phyloP scores from a whole-genome alignment of 1,140 invertebrate genomes.

The Papilio polyxenes region DNA sequence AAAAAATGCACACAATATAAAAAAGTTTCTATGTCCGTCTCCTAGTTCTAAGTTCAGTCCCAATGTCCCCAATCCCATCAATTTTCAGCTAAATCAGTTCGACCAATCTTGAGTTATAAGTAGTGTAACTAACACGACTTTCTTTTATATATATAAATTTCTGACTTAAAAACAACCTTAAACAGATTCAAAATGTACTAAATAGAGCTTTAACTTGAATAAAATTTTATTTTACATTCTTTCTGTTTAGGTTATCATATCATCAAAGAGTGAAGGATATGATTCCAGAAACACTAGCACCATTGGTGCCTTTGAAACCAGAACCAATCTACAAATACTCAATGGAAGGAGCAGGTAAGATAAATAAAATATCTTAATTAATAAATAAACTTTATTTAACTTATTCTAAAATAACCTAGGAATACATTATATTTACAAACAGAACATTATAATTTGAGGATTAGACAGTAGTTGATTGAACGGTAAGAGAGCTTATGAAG shows the following conservation, averaged over 20 bases:
- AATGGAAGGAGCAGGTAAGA: conserved; percentile 89
- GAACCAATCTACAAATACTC: conserved; percentile 92
- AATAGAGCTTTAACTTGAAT: no score
- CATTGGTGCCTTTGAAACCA: conserved; percentile 89
- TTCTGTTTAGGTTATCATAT: conserved; percentile 90
- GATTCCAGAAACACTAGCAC: conserved; percentile 92
- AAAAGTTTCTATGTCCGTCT: no score
- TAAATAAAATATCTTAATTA: conserved; percentile 49
- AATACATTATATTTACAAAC: conserved; percentile 71
- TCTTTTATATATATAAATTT: no score
- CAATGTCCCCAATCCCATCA: no score
- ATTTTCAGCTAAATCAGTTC: no score
- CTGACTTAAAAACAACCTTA: no score
- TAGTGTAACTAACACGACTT: no score
- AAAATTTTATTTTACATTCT: no score
- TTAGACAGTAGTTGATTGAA: background rate
- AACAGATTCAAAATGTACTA: no score
- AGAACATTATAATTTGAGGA: conserved; percentile 45
- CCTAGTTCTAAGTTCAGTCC: no score
- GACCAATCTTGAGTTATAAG: no score
- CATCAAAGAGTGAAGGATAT: conserved; percentile 96
- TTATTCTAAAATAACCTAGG: conserved; percentile 65
- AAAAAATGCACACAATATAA: no score
- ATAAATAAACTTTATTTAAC: conserved; percentile 61
- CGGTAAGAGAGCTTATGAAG: background rate